These are phyloP conservation scores for Drosophila busckii DNA, from an alignment of 1,140 invertebrate species.

Conservation along the genomic window DNA sequence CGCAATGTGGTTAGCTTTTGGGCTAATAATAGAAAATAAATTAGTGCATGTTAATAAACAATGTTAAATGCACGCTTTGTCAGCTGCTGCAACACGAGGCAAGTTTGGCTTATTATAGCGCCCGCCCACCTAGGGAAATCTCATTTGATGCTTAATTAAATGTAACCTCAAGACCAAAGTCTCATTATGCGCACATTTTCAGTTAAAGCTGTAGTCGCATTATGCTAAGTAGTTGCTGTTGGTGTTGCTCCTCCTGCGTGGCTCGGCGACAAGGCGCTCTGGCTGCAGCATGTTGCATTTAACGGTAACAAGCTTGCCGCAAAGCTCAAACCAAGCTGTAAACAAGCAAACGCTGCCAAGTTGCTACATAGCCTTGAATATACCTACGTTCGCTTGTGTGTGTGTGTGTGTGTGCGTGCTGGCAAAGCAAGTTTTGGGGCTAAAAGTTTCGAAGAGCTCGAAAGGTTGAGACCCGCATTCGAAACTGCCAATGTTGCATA, in stretches of 20 bases:
- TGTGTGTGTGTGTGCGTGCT: conserved; percentile 5
- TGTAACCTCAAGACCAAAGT: conserved; percentile 52
- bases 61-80: too few species aligned
- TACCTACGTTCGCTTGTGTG: background rate
- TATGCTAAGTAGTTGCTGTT: conserved; percentile 50
- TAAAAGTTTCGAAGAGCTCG: conserved; percentile 50
- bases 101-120: too few species aligned
- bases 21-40: too few species aligned
- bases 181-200: conserved; percentile 57
- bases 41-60: too few species aligned
- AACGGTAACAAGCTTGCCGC: background rate
- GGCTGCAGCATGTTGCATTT: conserved; percentile 30
- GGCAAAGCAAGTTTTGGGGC: background rate
- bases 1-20: too few species aligned
- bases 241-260: too few species aligned
- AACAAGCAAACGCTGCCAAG: conserved; percentile 3
- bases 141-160: conserved; percentile 65
- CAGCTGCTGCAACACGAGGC: too few species aligned
- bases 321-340: background rate
- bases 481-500: conserved; percentile 53
- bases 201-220: conserved; percentile 48
- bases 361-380: background rate
- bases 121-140: conserved; percentile 37
- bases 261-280: conserved; percentile 4
- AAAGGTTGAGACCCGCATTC: conserved; percentile 42